Conservation (phyloP, 1,140 invertebrate species). For the Pseudomyrmex sp. region DNA sequence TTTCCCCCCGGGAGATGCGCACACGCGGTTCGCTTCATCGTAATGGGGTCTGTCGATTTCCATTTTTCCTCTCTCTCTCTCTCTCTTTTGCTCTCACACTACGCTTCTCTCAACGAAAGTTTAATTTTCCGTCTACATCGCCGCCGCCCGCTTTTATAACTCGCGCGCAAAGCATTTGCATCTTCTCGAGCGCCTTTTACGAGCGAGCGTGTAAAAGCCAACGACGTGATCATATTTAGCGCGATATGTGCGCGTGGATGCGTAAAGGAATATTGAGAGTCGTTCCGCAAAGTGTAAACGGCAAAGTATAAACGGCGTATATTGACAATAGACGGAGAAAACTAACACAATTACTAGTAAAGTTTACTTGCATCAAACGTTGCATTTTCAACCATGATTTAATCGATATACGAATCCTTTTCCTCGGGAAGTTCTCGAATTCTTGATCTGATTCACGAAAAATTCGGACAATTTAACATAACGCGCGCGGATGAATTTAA, state of each 20-base stretch:
- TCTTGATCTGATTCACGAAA: too few relatives aligned
- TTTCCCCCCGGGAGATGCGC: constrained; percentile 9
- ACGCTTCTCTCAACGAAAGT: constrained; percentile 45
- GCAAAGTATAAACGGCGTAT: background rate
- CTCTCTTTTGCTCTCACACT: background rate
- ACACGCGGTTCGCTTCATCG: constrained; percentile 41
- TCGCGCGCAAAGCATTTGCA: constrained; percentile 49
- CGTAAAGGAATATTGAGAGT: background rate
- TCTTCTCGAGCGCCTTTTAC: constrained; percentile 48
- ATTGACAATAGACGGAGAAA: too few relatives aligned
- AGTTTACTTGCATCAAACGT: too few relatives aligned
- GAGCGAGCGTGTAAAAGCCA: constrained; percentile 31
- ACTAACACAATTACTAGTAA: background rate
- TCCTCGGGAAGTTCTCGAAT: too few relatives aligned
- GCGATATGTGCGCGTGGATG: background rate
- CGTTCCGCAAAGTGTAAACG: background rate
- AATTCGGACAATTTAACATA: too few relatives aligned
- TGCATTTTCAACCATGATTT: too few relatives aligned
- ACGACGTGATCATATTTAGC: constrained; percentile 41
- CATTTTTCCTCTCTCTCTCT: constrained; percentile 20
- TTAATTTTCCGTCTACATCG: constrained; percentile 53
- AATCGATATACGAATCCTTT: too few relatives aligned
- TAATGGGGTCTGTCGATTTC: constrained; percentile 44
- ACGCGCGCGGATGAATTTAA: too few relatives aligned
- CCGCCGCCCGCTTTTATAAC: constrained; percentile 32